phyloP scores from a whole-genome alignment of 2,113 vertebrate genomes.

The Zosterops pallidus region DNA sequence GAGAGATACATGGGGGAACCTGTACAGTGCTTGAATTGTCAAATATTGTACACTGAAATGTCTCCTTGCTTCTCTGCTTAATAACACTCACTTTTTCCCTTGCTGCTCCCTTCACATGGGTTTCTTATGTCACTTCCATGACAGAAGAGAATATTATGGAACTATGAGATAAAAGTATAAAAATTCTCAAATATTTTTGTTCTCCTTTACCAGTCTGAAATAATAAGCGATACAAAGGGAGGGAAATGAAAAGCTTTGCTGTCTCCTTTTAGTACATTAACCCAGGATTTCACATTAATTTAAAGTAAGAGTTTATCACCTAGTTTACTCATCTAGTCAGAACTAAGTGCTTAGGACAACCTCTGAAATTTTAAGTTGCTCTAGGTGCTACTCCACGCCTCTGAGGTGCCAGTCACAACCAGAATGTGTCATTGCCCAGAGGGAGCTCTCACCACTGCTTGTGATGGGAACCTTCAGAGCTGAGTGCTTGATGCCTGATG shows the following conservation, averaged over 20 bases:
- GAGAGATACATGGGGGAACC: not conserved
- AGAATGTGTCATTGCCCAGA: not conserved
- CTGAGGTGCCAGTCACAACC: not conserved
- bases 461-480: not conserved
- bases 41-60: not conserved
- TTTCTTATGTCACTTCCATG: not conserved
- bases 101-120: not conserved
- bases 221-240: not conserved
- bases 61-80: not conserved
- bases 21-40: not conserved
- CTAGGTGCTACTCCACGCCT: not conserved
- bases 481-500: not conserved
- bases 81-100: not conserved
- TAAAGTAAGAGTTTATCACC: not conserved
- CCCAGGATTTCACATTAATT: not conserved
- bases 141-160: not conserved
- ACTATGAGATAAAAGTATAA: not conserved
- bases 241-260: not conserved
- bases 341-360: not conserved
- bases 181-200: not conserved
- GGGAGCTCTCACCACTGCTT: not conserved
- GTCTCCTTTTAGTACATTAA: not conserved
- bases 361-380: not conserved
- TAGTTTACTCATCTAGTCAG: not conserved
- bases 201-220: not conserved